phyloP scores from a whole-genome alignment of 2,113 vertebrate species.

The Charadrius vociferus region DNA sequence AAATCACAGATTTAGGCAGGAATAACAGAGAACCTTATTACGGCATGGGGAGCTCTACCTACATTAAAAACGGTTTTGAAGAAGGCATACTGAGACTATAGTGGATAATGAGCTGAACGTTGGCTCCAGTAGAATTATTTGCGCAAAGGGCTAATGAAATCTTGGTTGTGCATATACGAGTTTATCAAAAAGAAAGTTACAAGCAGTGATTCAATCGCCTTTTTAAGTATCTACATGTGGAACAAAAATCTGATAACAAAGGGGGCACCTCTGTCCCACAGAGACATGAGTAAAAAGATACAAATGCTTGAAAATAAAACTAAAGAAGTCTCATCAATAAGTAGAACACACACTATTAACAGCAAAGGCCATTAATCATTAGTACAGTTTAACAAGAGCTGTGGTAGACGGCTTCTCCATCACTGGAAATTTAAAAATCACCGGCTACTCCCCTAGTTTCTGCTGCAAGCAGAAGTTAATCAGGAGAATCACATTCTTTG shows the following conservation, averaged over 20 bases:
- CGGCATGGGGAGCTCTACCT: neutral
- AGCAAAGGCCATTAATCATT: neutral
- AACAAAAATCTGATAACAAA: neutral
- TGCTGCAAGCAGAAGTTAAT: neutral
- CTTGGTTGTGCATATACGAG: neutral
- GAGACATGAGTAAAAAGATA: neutral
- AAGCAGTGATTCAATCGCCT: neutral
- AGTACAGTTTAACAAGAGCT: neutral
- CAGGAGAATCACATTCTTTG: neutral
- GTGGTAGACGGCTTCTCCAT: neutral
- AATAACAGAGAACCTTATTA: neutral
- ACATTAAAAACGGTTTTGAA: neutral
- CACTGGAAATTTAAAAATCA: neutral
- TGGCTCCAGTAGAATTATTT: neutral
- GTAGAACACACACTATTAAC: neutral
- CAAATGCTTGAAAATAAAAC: neutral
- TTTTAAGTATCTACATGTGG: neutral
- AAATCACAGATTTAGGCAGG: neutral
- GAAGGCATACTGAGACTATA: neutral
- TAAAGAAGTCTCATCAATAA: neutral
- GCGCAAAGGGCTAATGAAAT: neutral
- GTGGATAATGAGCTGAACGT: neutral
- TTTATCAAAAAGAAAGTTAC: neutral
- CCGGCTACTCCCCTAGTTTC: neutral
- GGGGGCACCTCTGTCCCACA: neutral